Evolutionary conservation across 2,888 invertebrate genomes (phyloP), one percentile per base, ranked within the genome.

Genomic region (Aspidiotus rigidus): DNA sequence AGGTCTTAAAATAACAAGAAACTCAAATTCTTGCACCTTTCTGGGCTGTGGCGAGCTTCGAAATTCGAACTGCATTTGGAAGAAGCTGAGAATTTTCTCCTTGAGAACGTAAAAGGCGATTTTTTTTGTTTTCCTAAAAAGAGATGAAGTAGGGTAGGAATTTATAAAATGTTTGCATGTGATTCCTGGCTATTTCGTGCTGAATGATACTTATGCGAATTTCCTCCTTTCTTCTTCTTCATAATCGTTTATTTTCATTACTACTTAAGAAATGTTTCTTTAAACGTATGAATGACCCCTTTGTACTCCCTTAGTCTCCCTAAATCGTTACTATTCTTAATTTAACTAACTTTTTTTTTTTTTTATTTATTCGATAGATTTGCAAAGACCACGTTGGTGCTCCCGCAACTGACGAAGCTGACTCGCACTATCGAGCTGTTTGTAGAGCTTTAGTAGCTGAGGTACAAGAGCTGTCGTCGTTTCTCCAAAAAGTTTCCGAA

Each of bases 361-460:
- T n/a, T 42, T 62, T 67, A 61, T 55, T 57, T 40, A 17, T 56
- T 61, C 75, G 75, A 6, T 75, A 84, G 83, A 77, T 81, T 76
- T 84, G 84, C 76, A 78, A 78, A 73, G 79, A 79, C 73, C 83
- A 83, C 75, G 77, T 82, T 69, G 80, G 79, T 69, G 77, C 75
- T 41, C 76, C 77, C 16, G 75, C 75, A 28, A 78, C 82, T 72
- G 82, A 84, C 72, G 83, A 85, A 70, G 87, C 88, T 0, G 88
- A 87, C 73, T 82, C 83, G 62, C 92, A 93, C 80, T 96, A 94
- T 81, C 87, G 88, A 77, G 93, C 94, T 71, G 94, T 96, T 69
- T 91, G 94, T 78, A 84, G 94, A 72, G 95, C 94, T 71, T 84
- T 95, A 74, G 91, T 94, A 71, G 88, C 92, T 17, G 96, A 97